These are phyloP conservation scores for Gnatocerus cornutus DNA, from an alignment of 2,888 invertebrate genomes.

Conservation along the genomic window DNA sequence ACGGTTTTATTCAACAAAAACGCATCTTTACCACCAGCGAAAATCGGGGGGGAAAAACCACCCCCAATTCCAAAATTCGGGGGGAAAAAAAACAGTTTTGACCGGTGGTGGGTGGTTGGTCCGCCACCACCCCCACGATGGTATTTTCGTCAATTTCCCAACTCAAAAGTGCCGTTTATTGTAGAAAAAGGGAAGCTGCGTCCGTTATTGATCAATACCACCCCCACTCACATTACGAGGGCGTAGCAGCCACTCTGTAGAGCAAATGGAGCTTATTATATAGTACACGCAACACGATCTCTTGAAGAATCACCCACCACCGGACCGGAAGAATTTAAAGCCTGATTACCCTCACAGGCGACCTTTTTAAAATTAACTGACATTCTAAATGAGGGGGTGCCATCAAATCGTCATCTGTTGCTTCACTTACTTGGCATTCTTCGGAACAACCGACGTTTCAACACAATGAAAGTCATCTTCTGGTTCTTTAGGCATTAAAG, in stretches of 20 bases:
- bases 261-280: conserved; percentile 52
- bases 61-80: too few relatives aligned
- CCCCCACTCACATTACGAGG: conserved; percentile 53
- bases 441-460: conserved; percentile 78
- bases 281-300: conserved; percentile 43
- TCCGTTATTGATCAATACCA: conserved; percentile 51
- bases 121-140: neutral
- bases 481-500: conserved; percentile 81
- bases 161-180: conserved; percentile 7
- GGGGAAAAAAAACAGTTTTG: too few relatives aligned
- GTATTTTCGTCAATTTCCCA: neutral
- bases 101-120: too few relatives aligned
- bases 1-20: conserved; percentile 7
- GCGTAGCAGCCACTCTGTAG: conserved; percentile 51
- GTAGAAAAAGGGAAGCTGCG: conserved; percentile 50
- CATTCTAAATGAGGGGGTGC: conserved; percentile 7
- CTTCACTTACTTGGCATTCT: conserved; percentile 91
- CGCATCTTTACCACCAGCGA: too few relatives aligned
- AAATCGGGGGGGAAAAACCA: too few relatives aligned
- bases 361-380: conserved; percentile 26
- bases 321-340: conserved; percentile 35
- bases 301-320: conserved; percentile 36
- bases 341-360: conserved; percentile 35
- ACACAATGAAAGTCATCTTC: conserved; percentile 80
- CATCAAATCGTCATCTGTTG: too few relatives aligned